These are phyloP conservation scores for Oxygymnocypris stewartii DNA, from an alignment of 2,113 vertebrate species.

Conservation along the genomic window DNA sequence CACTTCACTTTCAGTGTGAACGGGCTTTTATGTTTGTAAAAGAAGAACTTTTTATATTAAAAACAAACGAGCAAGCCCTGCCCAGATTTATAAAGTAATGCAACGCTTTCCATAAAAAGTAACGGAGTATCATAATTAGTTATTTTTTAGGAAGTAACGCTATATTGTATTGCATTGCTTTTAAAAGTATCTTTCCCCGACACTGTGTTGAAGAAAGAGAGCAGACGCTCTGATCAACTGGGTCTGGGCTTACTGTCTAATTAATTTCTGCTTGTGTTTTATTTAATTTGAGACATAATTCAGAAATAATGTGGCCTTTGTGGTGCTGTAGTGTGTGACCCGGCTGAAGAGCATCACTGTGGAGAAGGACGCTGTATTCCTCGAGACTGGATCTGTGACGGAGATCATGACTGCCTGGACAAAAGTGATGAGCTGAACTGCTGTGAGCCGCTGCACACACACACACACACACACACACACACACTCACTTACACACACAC, in stretches of 20 bases:
- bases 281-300: not conserved
- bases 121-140: too few species aligned
- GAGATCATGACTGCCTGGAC: constrained; percentile 93
- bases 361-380: constrained; percentile 88
- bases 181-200: too few species aligned
- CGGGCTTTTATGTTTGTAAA: too few species aligned
- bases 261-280: not conserved
- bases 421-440: constrained; percentile 94
- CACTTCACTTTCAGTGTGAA: too few species aligned
- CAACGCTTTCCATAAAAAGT: too few species aligned
- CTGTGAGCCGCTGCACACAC: constrained; percentile 80
- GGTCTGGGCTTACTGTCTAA: not conserved
- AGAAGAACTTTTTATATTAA: too few species aligned
- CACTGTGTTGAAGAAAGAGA: too few species aligned
- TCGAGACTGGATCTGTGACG: constrained; percentile 90
- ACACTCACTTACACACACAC: not conserved
- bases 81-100: too few species aligned
- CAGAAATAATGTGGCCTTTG: not conserved
- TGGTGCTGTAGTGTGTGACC: constrained; percentile 78
- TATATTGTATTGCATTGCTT: too few species aligned
- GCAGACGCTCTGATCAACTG: not conserved
- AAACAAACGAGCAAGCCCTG: too few species aligned
- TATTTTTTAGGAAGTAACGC: too few species aligned
- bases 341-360: constrained; percentile 79
- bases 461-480: not conserved